Percentiles rank a stretch among this genome's conserved stretches.
Conservation (phyloP, 2,797 vertebrate genomes). For the Acrossocheilus fasciatus region DNA sequence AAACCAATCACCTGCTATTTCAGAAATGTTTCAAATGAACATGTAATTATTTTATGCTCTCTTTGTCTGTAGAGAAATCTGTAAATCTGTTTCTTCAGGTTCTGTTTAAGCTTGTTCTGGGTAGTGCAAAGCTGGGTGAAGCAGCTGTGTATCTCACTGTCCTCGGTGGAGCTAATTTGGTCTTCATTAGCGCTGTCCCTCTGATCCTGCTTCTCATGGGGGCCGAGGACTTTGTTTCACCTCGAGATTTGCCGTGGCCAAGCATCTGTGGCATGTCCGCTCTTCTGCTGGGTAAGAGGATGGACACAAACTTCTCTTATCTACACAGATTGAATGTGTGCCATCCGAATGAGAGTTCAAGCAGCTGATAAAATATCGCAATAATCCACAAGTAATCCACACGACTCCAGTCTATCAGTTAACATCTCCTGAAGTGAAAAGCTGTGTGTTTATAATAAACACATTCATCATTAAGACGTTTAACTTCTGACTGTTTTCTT, state of each 20-base stretch:
- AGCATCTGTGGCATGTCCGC: slow-evolving; percentile 84
- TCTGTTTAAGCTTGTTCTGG: slow-evolving; percentile 85
- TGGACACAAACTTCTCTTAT: not conserved
- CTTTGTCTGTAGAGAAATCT: slow-evolving; percentile 14
- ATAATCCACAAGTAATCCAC: not conserved
- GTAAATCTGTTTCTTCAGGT: slow-evolving; percentile 71
- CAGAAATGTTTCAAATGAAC: not conserved
- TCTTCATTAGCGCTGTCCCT: slow-evolving; percentile 83
- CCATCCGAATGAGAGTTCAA: not conserved
- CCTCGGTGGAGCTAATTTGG: slow-evolving; percentile 82
- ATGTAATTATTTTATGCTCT: slow-evolving; percentile 28
- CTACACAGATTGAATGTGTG: not conserved
- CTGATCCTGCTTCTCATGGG: slow-evolving; percentile 85
- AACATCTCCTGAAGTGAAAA: not conserved
- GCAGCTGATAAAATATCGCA: not conserved
- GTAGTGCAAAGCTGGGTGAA: slow-evolving; percentile 85
- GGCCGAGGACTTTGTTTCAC: slow-evolving; percentile 84
- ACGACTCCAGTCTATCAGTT: not conserved
- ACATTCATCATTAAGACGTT: not conserved
- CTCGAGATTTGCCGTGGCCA: slow-evolving; percentile 81
- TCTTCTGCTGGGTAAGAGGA: slow-evolving; percentile 83
- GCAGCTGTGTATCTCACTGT: slow-evolving; percentile 85
- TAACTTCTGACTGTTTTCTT: not conserved
- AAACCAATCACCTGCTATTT: not conserved
- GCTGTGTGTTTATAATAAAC: not conserved